Evolutionary conservation across 2,888 invertebrate genomes (phyloP), one percentile per base, ranked within the genome.

Genomic region (Brachypalpus laphriformis): DNA sequence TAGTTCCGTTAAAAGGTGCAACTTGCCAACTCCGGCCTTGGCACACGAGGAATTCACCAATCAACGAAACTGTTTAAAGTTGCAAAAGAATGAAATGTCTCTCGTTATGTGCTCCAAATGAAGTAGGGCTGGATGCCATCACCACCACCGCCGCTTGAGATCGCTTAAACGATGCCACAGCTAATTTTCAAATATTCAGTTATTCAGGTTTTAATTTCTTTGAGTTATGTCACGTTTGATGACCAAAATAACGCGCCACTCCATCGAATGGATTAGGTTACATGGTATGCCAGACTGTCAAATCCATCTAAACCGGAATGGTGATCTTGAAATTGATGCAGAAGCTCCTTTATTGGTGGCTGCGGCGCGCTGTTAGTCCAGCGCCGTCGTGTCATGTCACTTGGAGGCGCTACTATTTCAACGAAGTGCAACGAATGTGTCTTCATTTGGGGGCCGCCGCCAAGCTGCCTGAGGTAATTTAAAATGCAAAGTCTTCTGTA

Each of bases 121-220:
- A 31, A 45, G 45, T 31, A 31, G 28, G 28, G 63, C 45, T 25
- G 68, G 68, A 49, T 65, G 51, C 40, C 37, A 76, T 11, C 63
- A 49, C 18, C 22, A 25, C 47, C 11, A 47, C 3, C n/a, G 28
- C 47, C 71, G 72, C 31, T 49, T 42, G 56, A 14, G 65, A 57
- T 72, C 65, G 34, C 49, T 72, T 59, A 80, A 80, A 80, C 72
- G 72, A 65, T 72, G 72, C 72, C 78, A 59, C 47, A 66, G 37
- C 66, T 45, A n/a, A 72, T 54, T 74, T 78, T 78, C 72, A 75
- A 82, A 65, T 80, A 70, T 74, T 83, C 56, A 83, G 83, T 70
- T 83, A 80, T 80, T 80, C 74, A 75, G 56, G 49, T 70, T 74
- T 80, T 40, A 34, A 68, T 74, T 61, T 74, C 56, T 72, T 74